Conservation (phyloP, 2,113 vertebrate species). For the Nycticryphes semicollaris region DNA sequence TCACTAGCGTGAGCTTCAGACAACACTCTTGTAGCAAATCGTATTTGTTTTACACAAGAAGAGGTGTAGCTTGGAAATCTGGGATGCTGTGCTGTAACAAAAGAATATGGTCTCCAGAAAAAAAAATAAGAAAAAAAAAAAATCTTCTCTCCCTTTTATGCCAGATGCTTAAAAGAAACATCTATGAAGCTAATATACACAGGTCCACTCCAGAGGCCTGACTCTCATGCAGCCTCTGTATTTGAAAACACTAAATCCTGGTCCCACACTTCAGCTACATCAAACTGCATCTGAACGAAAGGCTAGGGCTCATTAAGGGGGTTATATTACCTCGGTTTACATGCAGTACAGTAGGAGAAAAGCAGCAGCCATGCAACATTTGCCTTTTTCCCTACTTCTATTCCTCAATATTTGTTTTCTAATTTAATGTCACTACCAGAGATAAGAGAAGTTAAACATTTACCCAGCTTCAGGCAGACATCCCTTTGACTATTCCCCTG, state of each 20-base stretch:
- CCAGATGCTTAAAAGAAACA: neutral
- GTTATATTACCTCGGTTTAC: neutral
- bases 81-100: neutral
- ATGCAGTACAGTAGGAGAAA: neutral
- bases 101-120: neutral
- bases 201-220: neutral
- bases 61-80: fast-evolving
- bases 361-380: neutral
- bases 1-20: neutral
- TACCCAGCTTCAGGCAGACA: neutral
- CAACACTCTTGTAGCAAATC: neutral
- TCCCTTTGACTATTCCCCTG: neutral
- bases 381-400: neutral
- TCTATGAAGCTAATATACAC: neutral
- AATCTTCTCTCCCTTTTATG: neutral
- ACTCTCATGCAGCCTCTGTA: neutral
- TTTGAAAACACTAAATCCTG: neutral
- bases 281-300: neutral
- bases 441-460: neutral
- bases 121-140: neutral
- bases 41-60: neutral
- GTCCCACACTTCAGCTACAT: neutral
- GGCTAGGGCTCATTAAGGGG: neutral
- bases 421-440: neutral
- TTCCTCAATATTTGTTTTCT: neutral